phyloP scores from a whole-genome alignment of 2,797 vertebrate species.

The Lagorchestes hirsutus region DNA sequence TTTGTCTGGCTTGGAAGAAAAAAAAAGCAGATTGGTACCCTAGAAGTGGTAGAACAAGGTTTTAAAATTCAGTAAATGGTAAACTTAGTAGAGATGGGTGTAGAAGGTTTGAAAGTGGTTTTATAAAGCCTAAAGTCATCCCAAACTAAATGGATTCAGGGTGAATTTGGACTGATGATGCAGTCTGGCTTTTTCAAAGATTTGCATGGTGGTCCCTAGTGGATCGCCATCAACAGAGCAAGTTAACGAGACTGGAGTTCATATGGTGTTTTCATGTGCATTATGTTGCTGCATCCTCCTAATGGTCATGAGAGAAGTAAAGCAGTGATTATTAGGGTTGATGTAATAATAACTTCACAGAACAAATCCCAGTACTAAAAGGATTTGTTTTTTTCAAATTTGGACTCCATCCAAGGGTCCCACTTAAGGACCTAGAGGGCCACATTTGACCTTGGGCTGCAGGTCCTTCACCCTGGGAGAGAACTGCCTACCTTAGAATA shows the following conservation, averaged over 20 bases:
- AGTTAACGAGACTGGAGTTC: neutral
- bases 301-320: neutral
- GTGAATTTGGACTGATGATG: constrained; percentile 41
- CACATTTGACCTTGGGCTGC: too few relatives aligned
- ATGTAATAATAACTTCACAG: neutral
- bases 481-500: too few relatives aligned
- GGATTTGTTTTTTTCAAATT: too few relatives aligned
- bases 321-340: neutral
- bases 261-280: neutral
- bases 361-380: too few relatives aligned
- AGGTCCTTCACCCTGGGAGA: too few relatives aligned
- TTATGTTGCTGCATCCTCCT: neutral
- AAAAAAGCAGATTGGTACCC: constrained; percentile 18
- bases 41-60: neutral
- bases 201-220: neutral
- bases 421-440: too few relatives aligned
- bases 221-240: neutral
- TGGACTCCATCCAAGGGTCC: too few relatives aligned
- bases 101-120: constrained; percentile 42
- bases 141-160: neutral
- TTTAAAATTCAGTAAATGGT: neutral
- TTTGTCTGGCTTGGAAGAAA: accelerated
- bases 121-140: constrained; percentile 45
- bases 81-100: neutral
- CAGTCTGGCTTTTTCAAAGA: neutral